Percentiles rank a stretch among this genome's conserved stretches.
Evolutionary conservation across 2,888 invertebrate genomes (phyloP).

Genomic region (Melanotus villosus): DNA sequence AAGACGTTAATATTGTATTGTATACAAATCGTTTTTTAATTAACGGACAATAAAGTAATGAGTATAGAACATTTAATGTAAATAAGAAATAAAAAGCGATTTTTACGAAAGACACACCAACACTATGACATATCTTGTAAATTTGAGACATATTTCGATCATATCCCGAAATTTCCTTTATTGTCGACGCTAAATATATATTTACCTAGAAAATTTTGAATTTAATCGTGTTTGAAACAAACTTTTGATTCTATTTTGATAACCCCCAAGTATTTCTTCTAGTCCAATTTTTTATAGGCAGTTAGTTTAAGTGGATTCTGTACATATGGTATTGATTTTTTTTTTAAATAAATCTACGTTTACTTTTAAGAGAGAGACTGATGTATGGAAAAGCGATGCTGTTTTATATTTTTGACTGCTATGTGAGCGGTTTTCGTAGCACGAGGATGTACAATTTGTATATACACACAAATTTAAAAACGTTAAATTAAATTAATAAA

Average conservation of each 20-base stretch:
- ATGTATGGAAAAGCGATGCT: conserved; percentile 24
- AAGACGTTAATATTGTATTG: conserved; percentile 36
- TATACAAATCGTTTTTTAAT: conserved; percentile 34
- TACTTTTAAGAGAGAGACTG: conserved; percentile 34
- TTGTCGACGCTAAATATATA: no score
- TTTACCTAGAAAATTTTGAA: background rate
- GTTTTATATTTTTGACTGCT: conserved; percentile 39
- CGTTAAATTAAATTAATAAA: conserved; percentile 61
- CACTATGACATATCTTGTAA: conserved; percentile 37
- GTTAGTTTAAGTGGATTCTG: conserved; percentile 14
- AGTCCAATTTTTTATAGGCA: conserved; percentile 45
- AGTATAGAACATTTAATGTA: conserved; percentile 33
- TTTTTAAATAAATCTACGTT: conserved; percentile 6
- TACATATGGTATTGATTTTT: conserved; percentile 11
- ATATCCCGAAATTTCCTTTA: conserved; percentile 11
- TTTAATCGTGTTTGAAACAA: background rate
- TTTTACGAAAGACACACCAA: conserved; percentile 38
- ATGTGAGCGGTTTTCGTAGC: conserved; percentile 46
- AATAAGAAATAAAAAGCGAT: conserved; percentile 30
- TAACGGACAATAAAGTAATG: conserved; percentile 42
- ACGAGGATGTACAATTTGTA: conserved; percentile 61
- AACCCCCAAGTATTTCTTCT: conserved; percentile 40
- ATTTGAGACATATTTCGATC: conserved; percentile 23
- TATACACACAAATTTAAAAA: conserved; percentile 62
- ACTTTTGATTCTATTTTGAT: conserved; percentile 27